Percentiles rank a stretch among this genome's conserved stretches.
Conservation (phyloP, 2,888 invertebrate genomes). For the Parthenolecanium corni region DNA sequence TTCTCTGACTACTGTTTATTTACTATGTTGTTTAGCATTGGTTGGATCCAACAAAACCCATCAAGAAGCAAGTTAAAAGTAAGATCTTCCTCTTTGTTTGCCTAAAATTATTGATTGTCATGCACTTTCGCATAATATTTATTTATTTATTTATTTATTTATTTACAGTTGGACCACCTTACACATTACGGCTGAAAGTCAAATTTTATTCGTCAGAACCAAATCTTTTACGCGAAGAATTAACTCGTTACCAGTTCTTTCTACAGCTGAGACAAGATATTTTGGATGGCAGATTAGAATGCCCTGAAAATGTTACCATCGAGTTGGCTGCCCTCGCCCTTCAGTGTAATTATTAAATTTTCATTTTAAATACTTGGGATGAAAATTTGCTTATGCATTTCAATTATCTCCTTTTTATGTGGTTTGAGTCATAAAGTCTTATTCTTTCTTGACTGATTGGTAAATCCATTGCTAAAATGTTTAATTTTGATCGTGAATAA, state of each 20-base stretch:
- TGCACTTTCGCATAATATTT: background rate
- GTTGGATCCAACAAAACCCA: slow-evolving; percentile 94
- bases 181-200: slow-evolving; percentile 85
- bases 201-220: slow-evolving; percentile 99
- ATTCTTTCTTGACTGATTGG: too few relatives aligned
- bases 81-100: slow-evolving; percentile 40
- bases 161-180: slow-evolving; percentile 85
- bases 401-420: too few relatives aligned
- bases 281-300: slow-evolving; percentile 77
- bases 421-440: too few relatives aligned
- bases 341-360: slow-evolving; percentile 68
- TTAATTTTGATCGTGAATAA: too few relatives aligned
- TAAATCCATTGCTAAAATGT: too few relatives aligned
- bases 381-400: too few relatives aligned
- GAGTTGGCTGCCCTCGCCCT: slow-evolving; percentile 84
- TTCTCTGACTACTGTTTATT: background rate
- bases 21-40: slow-evolving; percentile 57
- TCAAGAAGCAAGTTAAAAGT: slow-evolving; percentile 98
- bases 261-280: slow-evolving; percentile 94
- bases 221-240: slow-evolving; percentile 87
- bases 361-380: background rate
- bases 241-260: slow-evolving; percentile 96
- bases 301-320: slow-evolving; percentile 72
- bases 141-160: slow-evolving; percentile 20
- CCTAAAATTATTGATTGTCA: background rate